phyloP scores from a whole-genome alignment of 2,888 invertebrate species.

The Drosophila suboccidentalis region DNA sequence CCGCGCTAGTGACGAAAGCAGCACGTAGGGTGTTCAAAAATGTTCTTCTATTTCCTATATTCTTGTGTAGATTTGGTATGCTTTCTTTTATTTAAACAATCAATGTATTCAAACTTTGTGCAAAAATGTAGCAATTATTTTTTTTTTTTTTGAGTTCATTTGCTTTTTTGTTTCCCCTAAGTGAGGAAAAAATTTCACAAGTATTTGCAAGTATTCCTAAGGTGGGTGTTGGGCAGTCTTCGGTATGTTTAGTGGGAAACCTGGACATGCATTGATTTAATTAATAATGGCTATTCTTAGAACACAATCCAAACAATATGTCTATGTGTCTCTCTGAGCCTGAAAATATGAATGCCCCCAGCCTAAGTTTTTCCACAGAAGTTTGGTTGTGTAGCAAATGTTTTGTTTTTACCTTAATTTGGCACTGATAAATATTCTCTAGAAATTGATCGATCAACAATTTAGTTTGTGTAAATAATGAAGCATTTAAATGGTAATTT shows the following conservation, averaged over 20 bases:
- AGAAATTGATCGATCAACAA: slow-evolving; percentile 32
- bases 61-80: slow-evolving; percentile 33
- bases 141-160: slow-evolving; percentile 40
- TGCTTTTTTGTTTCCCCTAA: slow-evolving; percentile 23
- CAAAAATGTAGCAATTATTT: slow-evolving; percentile 66
- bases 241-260: slow-evolving; percentile 63
- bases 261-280: slow-evolving; percentile 57
- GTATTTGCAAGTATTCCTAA: slow-evolving; percentile 38
- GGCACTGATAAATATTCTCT: slow-evolving; percentile 49
- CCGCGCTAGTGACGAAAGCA: too few relatives aligned
- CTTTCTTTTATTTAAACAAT: slow-evolving; percentile 35
- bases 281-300: slow-evolving; percentile 71
- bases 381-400: slow-evolving; percentile 44
- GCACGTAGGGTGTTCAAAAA: too few relatives aligned
- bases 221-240: slow-evolving; percentile 35
- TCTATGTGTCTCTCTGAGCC: slow-evolving; percentile 33
- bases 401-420: slow-evolving; percentile 56
- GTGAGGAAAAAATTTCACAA: slow-evolving; percentile 55
- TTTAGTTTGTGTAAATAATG: slow-evolving; percentile 3
- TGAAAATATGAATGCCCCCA: slow-evolving; percentile 39
- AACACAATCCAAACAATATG: slow-evolving; percentile 62
- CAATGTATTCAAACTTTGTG: slow-evolving; percentile 52
- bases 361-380: slow-evolving; percentile 42
- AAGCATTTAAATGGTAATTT: slow-evolving; percentile 14
- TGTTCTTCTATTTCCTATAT: slow-evolving; percentile 11